Conservation (phyloP, 2,888 invertebrate species). For the Caenorhabditis sp. region DNA sequence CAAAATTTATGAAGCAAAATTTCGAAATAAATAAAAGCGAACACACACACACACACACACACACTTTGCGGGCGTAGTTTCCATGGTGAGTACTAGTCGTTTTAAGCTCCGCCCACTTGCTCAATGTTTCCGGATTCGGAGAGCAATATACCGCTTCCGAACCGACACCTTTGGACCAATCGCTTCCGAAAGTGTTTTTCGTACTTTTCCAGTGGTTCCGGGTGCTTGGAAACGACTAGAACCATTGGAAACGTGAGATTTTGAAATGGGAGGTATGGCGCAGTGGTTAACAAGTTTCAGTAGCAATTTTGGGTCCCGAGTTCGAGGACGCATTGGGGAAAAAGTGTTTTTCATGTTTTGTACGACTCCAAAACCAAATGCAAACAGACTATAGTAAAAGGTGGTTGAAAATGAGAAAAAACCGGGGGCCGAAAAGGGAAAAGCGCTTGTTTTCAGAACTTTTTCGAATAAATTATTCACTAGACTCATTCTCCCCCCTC, state of each 20-base stretch:
- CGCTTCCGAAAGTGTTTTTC: not conserved
- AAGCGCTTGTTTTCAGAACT: constrained; percentile 3
- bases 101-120: not conserved
- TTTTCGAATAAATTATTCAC: not conserved
- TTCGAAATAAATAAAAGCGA: too few species aligned
- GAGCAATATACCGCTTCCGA: too few species aligned
- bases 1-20: too few species aligned
- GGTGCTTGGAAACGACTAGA: too few species aligned
- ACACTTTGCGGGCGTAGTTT: too few species aligned
- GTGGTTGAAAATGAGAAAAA: not conserved
- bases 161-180: too few species aligned
- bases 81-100: not conserved
- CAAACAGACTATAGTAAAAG: not conserved
- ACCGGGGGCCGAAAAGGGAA: too few species aligned
- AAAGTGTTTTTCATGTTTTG: not conserved
- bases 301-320: not conserved
- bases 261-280: not conserved
- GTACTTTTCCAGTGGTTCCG: not conserved
- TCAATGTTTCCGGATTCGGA: too few species aligned
- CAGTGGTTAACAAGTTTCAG: not conserved
- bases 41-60: too few species aligned
- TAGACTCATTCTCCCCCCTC: not conserved
- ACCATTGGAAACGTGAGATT: too few species aligned
- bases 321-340: not conserved
- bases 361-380: too few species aligned